phyloP scores from a whole-genome alignment of 2,797 vertebrate genomes.

The Micrastur ruficollis region DNA sequence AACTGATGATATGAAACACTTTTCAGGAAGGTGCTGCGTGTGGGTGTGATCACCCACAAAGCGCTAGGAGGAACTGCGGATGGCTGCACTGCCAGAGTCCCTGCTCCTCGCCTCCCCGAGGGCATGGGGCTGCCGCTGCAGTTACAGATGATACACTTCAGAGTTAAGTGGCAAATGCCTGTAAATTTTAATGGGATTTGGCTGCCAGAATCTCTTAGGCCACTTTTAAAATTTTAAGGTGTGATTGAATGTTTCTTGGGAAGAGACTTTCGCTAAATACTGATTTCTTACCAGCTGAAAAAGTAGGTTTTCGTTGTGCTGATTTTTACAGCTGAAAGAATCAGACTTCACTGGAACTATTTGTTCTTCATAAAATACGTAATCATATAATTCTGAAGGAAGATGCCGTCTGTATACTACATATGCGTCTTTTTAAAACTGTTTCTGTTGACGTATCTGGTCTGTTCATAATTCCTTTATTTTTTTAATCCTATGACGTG shows the following conservation, averaged over 20 bases:
- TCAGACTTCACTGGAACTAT: not conserved
- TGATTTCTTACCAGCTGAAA: not conserved
- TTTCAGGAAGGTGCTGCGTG: not conserved
- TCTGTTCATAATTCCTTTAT: not conserved
- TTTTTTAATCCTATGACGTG: not conserved
- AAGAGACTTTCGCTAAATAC: not conserved
- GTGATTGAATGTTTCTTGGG: not conserved
- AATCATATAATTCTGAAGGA: not conserved
- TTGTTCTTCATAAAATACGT: not conserved
- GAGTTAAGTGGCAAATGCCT: not conserved
- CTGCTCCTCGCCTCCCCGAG: not conserved
- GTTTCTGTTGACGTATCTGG: not conserved
- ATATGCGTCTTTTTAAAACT: not conserved
- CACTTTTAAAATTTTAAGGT: not conserved
- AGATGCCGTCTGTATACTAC: not conserved
- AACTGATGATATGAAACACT: not conserved
- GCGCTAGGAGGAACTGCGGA: not conserved
- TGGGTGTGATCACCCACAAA: not conserved
- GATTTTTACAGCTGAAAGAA: not conserved
- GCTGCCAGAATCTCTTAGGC: not conserved
- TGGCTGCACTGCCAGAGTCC: fast-evolving
- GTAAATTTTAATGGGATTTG: not conserved
- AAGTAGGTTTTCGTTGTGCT: not conserved
- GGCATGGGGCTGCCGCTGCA: not conserved
- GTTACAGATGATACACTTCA: not conserved